A percentile compares a stretch with the other conserved stretches of the same genome.
Conservation (phyloP, 1,140 invertebrate genomes). For the Pantala flavescens region DNA sequence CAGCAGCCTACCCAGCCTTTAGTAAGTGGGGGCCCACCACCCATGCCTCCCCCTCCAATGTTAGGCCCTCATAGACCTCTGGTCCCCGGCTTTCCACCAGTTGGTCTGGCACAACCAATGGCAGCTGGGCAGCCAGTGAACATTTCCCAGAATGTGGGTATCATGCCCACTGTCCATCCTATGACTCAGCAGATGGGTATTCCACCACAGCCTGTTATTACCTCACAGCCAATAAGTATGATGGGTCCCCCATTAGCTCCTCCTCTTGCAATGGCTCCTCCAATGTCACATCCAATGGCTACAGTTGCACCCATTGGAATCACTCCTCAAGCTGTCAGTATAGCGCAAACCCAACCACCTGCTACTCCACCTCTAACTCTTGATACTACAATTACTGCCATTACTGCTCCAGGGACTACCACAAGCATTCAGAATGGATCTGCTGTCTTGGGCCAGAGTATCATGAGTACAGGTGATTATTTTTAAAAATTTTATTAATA, state of each 20-base stretch:
- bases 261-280: slow-evolving; percentile 5
- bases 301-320: slow-evolving; percentile 14
- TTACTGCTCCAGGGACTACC: neutral
- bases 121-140: neutral
- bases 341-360: neutral
- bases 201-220: slow-evolving; percentile 22
- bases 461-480: neutral
- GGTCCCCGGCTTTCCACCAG: slow-evolving; percentile 17
- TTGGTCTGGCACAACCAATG: slow-evolving; percentile 22
- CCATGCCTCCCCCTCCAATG: slow-evolving; percentile 14
- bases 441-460: neutral
- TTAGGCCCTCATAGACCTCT: slow-evolving; percentile 13
- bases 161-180: slow-evolving; percentile 22
- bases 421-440: neutral
- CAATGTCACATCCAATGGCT: slow-evolving; percentile 7
- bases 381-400: neutral
- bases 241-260: neutral
- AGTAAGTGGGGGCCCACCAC: neutral
- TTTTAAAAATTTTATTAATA: no score
- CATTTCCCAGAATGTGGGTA: slow-evolving; percentile 15
- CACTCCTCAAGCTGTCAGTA: neutral
- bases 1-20: neutral
- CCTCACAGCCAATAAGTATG: neutral
- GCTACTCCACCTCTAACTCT: neutral
- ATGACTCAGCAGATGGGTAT: slow-evolving; percentile 28